Percentiles rank a stretch among this genome's conserved stretches.
Evolutionary conservation across 2,888 invertebrate species (phyloP).

Genomic region (Shargacucullia verbasci): DNA sequence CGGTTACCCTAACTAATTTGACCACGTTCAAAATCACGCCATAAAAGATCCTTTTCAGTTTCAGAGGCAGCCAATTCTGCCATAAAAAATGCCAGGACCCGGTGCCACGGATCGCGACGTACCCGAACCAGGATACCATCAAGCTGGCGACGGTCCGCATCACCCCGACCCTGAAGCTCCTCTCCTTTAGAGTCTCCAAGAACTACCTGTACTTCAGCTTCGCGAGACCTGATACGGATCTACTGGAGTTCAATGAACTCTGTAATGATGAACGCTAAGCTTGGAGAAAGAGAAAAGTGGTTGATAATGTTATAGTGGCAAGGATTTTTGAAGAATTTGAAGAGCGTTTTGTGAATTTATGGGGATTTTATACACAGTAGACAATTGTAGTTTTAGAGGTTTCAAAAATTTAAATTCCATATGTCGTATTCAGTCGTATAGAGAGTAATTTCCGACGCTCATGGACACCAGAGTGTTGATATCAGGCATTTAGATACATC

Average conservation of each 20-base stretch:
- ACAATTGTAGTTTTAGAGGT: no score
- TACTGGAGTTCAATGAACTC: constrained; percentile 73
- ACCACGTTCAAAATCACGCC: no score
- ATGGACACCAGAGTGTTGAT: no score
- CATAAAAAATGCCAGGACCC: constrained; percentile 53
- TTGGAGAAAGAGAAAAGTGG: neutral
- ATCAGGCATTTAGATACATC: no score
- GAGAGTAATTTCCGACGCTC: no score
- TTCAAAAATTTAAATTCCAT: no score
- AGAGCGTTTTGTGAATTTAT: no score
- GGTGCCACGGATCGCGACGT: constrained; percentile 12
- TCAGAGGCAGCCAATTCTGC: constrained; percentile 51
- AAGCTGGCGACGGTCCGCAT: constrained; percentile 72
- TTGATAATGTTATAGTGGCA: constrained; percentile 19
- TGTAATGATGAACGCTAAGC: constrained; percentile 58
- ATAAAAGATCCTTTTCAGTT: constrained; percentile 44
- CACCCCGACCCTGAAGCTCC: constrained; percentile 68
- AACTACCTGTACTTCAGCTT: constrained; percentile 77
- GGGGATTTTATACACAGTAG: no score
- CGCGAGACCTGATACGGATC: constrained; percentile 70
- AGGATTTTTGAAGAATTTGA: neutral
- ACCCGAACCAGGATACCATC: constrained; percentile 57
- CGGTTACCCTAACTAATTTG: no score
- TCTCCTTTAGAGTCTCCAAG: constrained; percentile 78
- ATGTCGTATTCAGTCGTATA: no score